These are phyloP conservation scores for Serrognathus titanus DNA, from an alignment of 2,888 invertebrate species.

Conservation along the genomic window DNA sequence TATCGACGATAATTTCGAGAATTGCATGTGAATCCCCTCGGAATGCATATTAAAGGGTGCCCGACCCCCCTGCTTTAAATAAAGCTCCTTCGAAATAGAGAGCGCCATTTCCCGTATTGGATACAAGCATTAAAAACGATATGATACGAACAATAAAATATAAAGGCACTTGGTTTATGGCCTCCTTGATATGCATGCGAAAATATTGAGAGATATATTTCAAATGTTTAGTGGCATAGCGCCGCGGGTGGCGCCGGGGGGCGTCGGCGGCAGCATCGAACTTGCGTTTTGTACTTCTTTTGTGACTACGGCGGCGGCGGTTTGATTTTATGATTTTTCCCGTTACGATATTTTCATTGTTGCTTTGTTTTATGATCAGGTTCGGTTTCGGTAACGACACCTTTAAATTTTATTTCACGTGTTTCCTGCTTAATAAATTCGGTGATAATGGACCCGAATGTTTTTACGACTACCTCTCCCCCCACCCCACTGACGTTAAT, in stretches of 20 bases:
- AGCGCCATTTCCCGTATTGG: constrained; percentile 43
- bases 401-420: no score
- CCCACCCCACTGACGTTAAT: no score
- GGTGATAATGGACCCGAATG: no score
- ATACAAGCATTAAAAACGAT: constrained; percentile 46
- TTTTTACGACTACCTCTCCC: no score
- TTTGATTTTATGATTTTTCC: constrained; percentile 27
- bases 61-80: constrained; percentile 1
- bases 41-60: not conserved
- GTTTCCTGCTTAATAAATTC: no score
- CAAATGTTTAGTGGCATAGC: constrained; percentile 35
- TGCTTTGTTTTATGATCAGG: not conserved
- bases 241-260: constrained; percentile 25
- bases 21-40: no score
- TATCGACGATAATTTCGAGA: no score
- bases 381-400: not conserved
- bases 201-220: constrained; percentile 43
- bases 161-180: constrained; percentile 45
- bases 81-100: constrained; percentile 23
- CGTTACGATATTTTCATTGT: constrained; percentile 3
- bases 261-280: constrained; percentile 24
- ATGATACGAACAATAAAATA: constrained; percentile 45
- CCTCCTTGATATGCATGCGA: constrained; percentile 44
- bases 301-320: constrained; percentile 18
- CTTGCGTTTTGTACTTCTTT: constrained; percentile 14